Evolutionary conservation across 2,797 vertebrate species (phyloP), one percentile per base, ranked within the genome.

Genomic region (Poeciliopsis turneri): DNA sequence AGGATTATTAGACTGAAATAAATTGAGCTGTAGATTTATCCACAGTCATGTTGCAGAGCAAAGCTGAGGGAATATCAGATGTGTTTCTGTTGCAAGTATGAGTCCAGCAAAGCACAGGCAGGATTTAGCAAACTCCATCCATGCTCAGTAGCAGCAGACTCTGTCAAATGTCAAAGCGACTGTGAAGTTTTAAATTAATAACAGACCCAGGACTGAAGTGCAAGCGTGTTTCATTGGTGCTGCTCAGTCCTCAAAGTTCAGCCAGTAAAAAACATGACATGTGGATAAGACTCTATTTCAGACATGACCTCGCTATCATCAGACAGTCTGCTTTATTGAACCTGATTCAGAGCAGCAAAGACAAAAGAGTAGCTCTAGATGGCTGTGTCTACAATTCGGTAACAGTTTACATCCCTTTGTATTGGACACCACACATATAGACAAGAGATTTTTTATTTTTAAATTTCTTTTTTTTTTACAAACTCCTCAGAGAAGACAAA

Each of bases 121-220:
- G 82, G 87, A 87, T 87, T 85, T 77, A 71, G 70, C 79, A 25
- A 83, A 77, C 77, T 74, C 57, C 69, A 47, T 83, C 76, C 84
- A 47, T 74, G 78, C 80, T 79, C 77, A 5, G 68, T 88, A 78
- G 70, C 78, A 18, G 76, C 74, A 80, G 78, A 72, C 76, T 79
- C 57, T 0, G 28, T 46, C 68, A 75, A 77, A 89, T 75, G 74
- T 86, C 85, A 90, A 76, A 84, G 80, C 78, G n/a, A 80, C 81
- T 85, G 82, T 70, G 80, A 76, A 82, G 77, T 68, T 84, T 89
- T 87, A 78, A 91, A 90, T 90, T 84, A 89, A 89, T 88, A 89
- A 86, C 72, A 57, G 88, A 87, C 73, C 78, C 73, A 64, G 59
- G 76, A 76, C 79, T 92, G 87, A 90, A 76, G 84, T 74, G 78